Evolutionary conservation across 2,888 invertebrate genomes (phyloP).

Genomic region (Diplolepis rosae): DNA sequence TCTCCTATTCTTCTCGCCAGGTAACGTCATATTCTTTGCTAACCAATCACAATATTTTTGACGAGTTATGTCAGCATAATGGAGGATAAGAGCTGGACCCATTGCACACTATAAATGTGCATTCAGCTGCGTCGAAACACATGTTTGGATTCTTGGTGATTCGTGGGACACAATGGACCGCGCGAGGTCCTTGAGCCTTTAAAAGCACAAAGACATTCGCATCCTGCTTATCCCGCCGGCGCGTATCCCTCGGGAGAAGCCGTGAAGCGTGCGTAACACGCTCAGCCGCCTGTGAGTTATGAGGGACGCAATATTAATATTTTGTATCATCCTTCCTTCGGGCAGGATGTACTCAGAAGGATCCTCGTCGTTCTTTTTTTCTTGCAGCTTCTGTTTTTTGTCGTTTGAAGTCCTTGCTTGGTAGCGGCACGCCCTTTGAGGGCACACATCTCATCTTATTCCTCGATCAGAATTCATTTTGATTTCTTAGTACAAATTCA

Average conservation of each 20-base stretch:
- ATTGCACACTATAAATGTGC: slow-evolving; percentile 57
- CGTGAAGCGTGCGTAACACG: slow-evolving; percentile 72
- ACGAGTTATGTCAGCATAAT: slow-evolving; percentile 72
- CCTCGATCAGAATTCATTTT: background rate
- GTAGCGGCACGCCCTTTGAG: slow-evolving; percentile 15
- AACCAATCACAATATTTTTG: slow-evolving; percentile 74
- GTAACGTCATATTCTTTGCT: slow-evolving; percentile 68
- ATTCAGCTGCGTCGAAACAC: slow-evolving; percentile 65
- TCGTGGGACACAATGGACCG: slow-evolving; percentile 54
- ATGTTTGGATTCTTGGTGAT: slow-evolving; percentile 57
- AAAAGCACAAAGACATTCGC: slow-evolving; percentile 68
- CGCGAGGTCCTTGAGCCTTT: slow-evolving; percentile 44
- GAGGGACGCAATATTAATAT: slow-evolving; percentile 74
- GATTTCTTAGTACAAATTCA: slow-evolving; percentile 21
- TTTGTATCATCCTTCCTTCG: slow-evolving; percentile 72
- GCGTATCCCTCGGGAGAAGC: slow-evolving; percentile 69
- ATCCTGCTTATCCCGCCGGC: slow-evolving; percentile 64
- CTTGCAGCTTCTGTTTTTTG: slow-evolving; percentile 60
- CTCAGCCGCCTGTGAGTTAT: slow-evolving; percentile 72
- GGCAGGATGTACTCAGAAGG: slow-evolving; percentile 45
- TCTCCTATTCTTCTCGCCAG: slow-evolving; percentile 47
- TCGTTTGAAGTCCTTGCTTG: slow-evolving; percentile 57
- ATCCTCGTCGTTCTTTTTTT: slow-evolving; percentile 7
- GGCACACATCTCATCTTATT: slow-evolving; percentile 2
- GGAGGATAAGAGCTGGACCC: slow-evolving; percentile 45